Base-by-base conservation (phyloP, 2,888 invertebrate species). In the Sesia apiformis region DNA sequence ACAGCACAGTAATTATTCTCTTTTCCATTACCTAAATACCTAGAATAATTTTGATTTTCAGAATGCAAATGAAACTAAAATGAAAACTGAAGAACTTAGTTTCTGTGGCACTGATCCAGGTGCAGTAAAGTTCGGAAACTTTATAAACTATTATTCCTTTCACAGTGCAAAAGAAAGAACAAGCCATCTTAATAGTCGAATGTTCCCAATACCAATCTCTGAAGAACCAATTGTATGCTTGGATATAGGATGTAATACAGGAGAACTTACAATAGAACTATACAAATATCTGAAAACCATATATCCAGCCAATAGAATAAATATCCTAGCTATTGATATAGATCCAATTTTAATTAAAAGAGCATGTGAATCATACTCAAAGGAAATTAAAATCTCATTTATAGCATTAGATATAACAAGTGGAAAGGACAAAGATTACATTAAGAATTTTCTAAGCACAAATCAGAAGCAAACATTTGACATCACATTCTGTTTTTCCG, bases 101-200 rank as follows among this genome's bases (percentile, higher is more conserved):
- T 92, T 90, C 69, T 80, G 80, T 68, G 90, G 86, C 8, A 81
- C 86, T 55, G 92, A 95, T 78, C 96, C 96, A 8, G 96, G 96
- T 38, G 94, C 95, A 42, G 94, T 94, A 1, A 91, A 92, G 72
- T 92, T 90, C 86, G 96, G 96, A 54, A 96, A 96, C 82, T 97
- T 96, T 67, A 95, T 95, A 57, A 96, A 96, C 81, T 97, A 96
- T 74, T 97, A 97, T 74, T 88, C 93, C 62, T 96, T 96, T 71
- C 94, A 96, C 81, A 91, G 94, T 54, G 91, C 93, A 39, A 87
- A 91, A 56, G 92, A 93, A 63, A 91, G 96, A 69, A 87, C 94
- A 51, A 83, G 90, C 53, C 86, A 94, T 63, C 83, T 96, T 60
- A 62, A 78, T 57, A 57, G 68, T 53, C 55, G 65, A 46, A 89